Percentiles rank a stretch among this genome's conserved stretches.
phyloP scores from a whole-genome alignment of 2,113 vertebrate genomes.

The Pachyramphus minor region DNA sequence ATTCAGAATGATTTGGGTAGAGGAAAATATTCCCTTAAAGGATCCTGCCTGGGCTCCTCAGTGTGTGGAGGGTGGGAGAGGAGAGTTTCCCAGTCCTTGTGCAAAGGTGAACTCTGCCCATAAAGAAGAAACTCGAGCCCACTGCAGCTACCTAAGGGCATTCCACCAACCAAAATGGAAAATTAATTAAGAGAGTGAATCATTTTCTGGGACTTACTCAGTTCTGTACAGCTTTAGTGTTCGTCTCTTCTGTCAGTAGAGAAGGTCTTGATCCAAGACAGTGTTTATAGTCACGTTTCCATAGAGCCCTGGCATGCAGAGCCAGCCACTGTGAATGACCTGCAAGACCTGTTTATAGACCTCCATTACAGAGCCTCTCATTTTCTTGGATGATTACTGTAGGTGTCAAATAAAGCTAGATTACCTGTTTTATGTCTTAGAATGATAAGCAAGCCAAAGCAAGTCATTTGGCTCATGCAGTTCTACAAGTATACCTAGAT shows the following conservation, averaged over 20 bases:
- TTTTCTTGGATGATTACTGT: slow-evolving; percentile 52
- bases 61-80: background rate
- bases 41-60: background rate
- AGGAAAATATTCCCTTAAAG: slow-evolving; percentile 43
- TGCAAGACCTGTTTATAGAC: slow-evolving; percentile 66
- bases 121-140: slow-evolving; percentile 43
- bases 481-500: slow-evolving; percentile 53
- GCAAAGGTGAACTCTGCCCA: slow-evolving; percentile 60
- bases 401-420: slow-evolving; percentile 59
- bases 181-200: slow-evolving; percentile 67
- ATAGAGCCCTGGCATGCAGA: slow-evolving; percentile 24
- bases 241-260: slow-evolving; percentile 33
- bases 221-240: slow-evolving; percentile 17
- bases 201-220: slow-evolving; percentile 46
- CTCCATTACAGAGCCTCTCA: slow-evolving; percentile 54
- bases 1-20: slow-evolving; percentile 41
- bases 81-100: slow-evolving; percentile 31
- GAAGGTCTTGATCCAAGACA: slow-evolving; percentile 24
- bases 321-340: slow-evolving; percentile 41
- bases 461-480: slow-evolving; percentile 56
- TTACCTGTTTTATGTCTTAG: slow-evolving; percentile 56
- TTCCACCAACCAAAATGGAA: slow-evolving; percentile 60
- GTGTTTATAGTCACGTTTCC: slow-evolving; percentile 51
- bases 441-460: slow-evolving; percentile 69
- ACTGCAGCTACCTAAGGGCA: slow-evolving; percentile 61